phyloP scores from a whole-genome alignment of 30 jellyfish, hydroid and myxozoan species.

The Catostylus mosaicus region DNA sequence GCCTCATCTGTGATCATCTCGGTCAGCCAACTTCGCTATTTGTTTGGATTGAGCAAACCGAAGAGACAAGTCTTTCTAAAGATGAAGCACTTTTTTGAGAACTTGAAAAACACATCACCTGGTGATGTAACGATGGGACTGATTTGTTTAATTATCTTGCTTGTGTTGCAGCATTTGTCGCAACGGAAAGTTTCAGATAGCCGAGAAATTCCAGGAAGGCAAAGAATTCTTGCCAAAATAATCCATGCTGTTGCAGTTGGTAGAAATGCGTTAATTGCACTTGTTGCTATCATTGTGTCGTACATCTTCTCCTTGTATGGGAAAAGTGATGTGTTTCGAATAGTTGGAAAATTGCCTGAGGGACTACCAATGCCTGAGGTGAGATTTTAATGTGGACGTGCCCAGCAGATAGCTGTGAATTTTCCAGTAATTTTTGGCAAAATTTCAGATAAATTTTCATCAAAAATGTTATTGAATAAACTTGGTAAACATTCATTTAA shows the following conservation, averaged over 20 bases:
- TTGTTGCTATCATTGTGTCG: constrained; percentile 61
- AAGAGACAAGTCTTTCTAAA: constrained; percentile 49
- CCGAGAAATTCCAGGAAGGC: constrained; percentile 3
- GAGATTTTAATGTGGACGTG: background rate
- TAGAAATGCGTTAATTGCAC: constrained; percentile 66
- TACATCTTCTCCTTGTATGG: constrained; percentile 34
- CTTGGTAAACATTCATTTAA: background rate
- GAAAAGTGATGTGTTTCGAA: constrained; percentile 42
- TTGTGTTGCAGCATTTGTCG: constrained; percentile 29
- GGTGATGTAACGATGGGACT: constrained; percentile 80
- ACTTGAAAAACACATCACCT: constrained; percentile 57
- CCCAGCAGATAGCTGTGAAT: background rate
- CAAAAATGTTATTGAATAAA: too few relatives aligned
- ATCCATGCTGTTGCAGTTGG: constrained; percentile 59
- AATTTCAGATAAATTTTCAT: too few relatives aligned
- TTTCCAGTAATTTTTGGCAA: too few relatives aligned
- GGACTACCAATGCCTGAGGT: constrained; percentile 86
- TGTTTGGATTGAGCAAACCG: constrained; percentile 73
- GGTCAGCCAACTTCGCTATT: constrained; percentile 66
- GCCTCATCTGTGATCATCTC: constrained; percentile 80
- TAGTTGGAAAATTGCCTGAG: constrained; percentile 68
- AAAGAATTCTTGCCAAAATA: constrained; percentile 20
- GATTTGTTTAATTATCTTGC: constrained; percentile 37
- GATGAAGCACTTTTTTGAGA: constrained; percentile 56
- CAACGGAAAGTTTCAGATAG: constrained; percentile 6